These are phyloP conservation scores for Acropternis orthonyx DNA, from an alignment of 2,797 vertebrate species.

Conservation along the genomic window DNA sequence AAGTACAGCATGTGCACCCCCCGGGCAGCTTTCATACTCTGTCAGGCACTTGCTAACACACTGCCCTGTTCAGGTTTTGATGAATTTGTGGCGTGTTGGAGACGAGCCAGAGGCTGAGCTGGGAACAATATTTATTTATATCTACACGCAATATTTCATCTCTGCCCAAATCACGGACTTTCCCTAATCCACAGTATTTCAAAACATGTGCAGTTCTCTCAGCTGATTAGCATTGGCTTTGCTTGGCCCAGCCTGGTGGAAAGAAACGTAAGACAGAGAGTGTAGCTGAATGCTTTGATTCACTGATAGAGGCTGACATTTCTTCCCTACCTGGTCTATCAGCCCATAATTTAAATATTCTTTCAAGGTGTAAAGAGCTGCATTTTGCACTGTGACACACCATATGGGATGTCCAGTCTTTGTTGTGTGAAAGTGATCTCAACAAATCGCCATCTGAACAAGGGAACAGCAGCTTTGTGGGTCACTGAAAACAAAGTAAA, in stretches of 20 bases:
- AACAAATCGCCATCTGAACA: not conserved
- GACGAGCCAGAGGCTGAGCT: conserved; percentile 56
- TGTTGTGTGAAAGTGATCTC: not conserved
- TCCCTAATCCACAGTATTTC: conserved; percentile 65
- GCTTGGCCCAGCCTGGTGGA: conserved; percentile 56
- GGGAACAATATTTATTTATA: conserved; percentile 83
- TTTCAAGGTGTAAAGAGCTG: not conserved
- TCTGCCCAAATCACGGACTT: conserved; percentile 69
- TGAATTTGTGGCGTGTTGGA: conserved; percentile 48
- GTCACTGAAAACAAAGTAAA: not conserved
- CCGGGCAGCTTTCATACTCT: conserved; percentile 58
- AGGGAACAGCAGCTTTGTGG: not conserved
- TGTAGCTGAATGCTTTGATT: conserved; percentile 67
- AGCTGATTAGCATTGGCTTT: conserved; percentile 58
- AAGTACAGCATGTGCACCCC: conserved; percentile 28
- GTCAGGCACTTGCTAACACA: conserved; percentile 74
- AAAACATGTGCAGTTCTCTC: conserved; percentile 71
- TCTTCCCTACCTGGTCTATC: conserved; percentile 12
- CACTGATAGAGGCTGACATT: conserved; percentile 21
- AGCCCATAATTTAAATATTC: not conserved
- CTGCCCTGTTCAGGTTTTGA: conserved; percentile 71
- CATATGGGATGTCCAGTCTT: not conserved
- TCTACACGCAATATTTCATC: conserved; percentile 75
- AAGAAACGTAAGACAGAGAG: conserved; percentile 40
- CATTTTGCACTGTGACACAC: not conserved